Evolutionary conservation across 2,888 invertebrate genomes (phyloP).

Genomic region (Drosophila birchii): DNA sequence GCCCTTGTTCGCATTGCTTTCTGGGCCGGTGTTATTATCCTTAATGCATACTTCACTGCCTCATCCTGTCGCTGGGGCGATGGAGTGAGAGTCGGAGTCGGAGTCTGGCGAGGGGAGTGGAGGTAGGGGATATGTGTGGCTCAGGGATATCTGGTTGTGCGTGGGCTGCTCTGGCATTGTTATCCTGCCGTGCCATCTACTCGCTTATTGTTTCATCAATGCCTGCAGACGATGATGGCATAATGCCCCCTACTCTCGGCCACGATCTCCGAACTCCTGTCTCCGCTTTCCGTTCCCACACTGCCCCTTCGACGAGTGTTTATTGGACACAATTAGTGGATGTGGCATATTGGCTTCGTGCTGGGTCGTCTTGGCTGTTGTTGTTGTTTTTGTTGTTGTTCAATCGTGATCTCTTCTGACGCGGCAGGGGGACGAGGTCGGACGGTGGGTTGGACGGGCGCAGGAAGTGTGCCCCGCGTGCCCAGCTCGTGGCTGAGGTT

Average conservation of each 20-base stretch:
- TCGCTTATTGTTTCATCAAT: slow-evolving; percentile 78
- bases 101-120: slow-evolving; percentile 12
- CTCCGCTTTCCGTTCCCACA: slow-evolving; percentile 41
- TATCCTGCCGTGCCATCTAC: slow-evolving; percentile 77
- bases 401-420: slow-evolving; percentile 7
- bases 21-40: slow-evolving; percentile 78
- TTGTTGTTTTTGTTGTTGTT: slow-evolving; percentile 3
- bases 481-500: slow-evolving; percentile 55
- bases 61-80: slow-evolving; percentile 65
- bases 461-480: slow-evolving; percentile 55
- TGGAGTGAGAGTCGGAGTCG: slow-evolving; percentile 28
- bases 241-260: slow-evolving; percentile 56
- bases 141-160: slow-evolving; percentile 50
- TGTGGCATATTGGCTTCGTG: slow-evolving; percentile 73
- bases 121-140: slow-evolving; percentile 16
- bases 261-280: slow-evolving; percentile 25
- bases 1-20: slow-evolving; percentile 58
- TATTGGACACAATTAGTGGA: slow-evolving; percentile 77
- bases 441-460: slow-evolving; percentile 55
- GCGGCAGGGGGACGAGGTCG: slow-evolving; percentile 24
- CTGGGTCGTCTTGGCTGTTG: slow-evolving; percentile 28
- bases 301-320: slow-evolving; percentile 65
- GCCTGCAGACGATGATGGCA: slow-evolving; percentile 80
- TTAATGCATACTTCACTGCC: slow-evolving; percentile 80
- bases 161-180: slow-evolving; percentile 70